Evolutionary conservation across 2,888 invertebrate species (phyloP).

Genomic region (Coleophora flavipennella): DNA sequence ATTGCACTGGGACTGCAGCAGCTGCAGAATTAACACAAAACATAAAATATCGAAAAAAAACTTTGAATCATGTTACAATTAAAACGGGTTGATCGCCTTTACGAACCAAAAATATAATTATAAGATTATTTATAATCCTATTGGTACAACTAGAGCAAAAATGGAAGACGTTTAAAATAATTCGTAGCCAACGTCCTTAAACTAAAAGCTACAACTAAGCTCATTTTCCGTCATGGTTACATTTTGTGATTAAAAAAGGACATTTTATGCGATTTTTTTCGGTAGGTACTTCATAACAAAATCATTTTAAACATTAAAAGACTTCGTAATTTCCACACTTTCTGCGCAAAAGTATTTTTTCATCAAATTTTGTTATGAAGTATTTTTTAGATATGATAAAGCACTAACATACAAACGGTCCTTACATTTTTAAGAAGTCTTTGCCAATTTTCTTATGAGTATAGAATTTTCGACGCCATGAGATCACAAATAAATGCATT

Average conservation of each 20-base stretch:
- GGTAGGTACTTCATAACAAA: constrained; percentile 8
- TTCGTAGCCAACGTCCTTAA: constrained; percentile 67
- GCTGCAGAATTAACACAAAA: constrained; percentile 37
- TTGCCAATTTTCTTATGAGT: constrained; percentile 26
- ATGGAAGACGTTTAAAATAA: constrained; percentile 70
- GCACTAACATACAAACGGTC: constrained; percentile 15
- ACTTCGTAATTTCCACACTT: neutral
- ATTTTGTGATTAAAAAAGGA: neutral
- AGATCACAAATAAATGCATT: constrained; percentile 69
- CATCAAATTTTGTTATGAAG: constrained; percentile 6
- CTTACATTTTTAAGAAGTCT: constrained; percentile 19
- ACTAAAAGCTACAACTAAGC: constrained; percentile 45
- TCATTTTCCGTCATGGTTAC: constrained; percentile 30
- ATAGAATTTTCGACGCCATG: constrained; percentile 36
- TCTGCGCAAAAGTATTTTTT: too few relatives aligned
- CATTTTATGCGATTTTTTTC: too few relatives aligned
- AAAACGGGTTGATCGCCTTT: constrained; percentile 8
- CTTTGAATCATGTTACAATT: constrained; percentile 5
- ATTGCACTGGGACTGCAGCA: constrained; percentile 62
- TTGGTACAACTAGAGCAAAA: constrained; percentile 33
- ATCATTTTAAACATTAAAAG: neutral
- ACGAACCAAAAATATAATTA: constrained; percentile 17
- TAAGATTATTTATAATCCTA: too few relatives aligned
- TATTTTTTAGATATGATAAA: constrained; percentile 13
- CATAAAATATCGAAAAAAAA: constrained; percentile 36